Conservation (phyloP, 2,113 vertebrate genomes). For the Poeciliopsis occidentalis region DNA sequence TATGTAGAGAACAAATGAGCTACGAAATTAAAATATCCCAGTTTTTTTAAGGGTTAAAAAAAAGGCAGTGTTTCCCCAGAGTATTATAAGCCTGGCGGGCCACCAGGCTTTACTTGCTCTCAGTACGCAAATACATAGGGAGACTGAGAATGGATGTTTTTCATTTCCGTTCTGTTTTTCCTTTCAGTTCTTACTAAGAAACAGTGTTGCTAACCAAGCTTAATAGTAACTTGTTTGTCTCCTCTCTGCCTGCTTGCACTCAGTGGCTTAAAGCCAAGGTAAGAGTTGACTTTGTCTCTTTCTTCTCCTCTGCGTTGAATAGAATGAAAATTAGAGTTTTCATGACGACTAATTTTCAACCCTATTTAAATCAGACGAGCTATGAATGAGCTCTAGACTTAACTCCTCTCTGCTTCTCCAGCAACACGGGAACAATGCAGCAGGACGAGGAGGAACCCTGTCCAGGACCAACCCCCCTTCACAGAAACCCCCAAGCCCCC, state of each 20-base stretch:
- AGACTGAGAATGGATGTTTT: background rate
- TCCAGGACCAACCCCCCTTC: conserved; percentile 97
- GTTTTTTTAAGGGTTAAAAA: too few species aligned
- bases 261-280: conserved; percentile 99
- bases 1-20: background rate
- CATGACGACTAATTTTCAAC: too few species aligned
- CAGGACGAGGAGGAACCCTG: conserved; percentile 88
- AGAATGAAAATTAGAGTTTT: background rate
- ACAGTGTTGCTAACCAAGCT: conserved; percentile 50
- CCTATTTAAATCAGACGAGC: background rate
- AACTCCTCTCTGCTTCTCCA: conserved; percentile 35
- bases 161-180: background rate
- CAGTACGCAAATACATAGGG: too few species aligned
- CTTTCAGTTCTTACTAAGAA: conserved; percentile 14
- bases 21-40: too few species aligned
- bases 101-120: too few species aligned
- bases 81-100: too few species aligned
- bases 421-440: conserved; percentile 96
- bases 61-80: too few species aligned
- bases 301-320: conserved; percentile 71
- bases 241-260: conserved; percentile 64
- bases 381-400: conserved; percentile 4
- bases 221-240: conserved; percentile 74
- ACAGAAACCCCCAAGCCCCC: conserved; percentile 97
- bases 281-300: conserved; percentile 83